Conservation (phyloP, 1,140 invertebrate genomes). For the Drosophila bocki region DNA sequence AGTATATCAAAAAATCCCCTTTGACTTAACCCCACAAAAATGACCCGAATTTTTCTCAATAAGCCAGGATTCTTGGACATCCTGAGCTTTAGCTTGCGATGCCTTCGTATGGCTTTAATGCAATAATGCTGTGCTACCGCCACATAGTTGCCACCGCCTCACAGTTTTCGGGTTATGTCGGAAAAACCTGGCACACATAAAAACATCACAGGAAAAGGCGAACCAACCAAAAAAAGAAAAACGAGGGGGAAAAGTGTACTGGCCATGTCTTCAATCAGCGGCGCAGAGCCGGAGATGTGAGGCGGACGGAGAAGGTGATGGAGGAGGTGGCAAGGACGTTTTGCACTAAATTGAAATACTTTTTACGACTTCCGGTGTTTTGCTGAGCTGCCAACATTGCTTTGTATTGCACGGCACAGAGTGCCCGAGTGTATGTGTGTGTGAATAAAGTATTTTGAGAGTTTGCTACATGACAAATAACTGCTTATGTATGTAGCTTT, state of each 20-base stretch:
- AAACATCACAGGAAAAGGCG: slow-evolving; percentile 26
- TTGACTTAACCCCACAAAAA: neutral
- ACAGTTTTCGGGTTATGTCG: slow-evolving; percentile 24
- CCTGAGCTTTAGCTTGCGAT: slow-evolving; percentile 1
- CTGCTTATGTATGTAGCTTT: slow-evolving; percentile 57
- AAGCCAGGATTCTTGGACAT: neutral
- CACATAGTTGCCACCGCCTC: slow-evolving; percentile 30
- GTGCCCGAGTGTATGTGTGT: slow-evolving; percentile 18
- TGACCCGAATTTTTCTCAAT: neutral
- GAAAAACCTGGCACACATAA: slow-evolving; percentile 40
- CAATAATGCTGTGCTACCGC: slow-evolving; percentile 19
- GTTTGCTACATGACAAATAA: slow-evolving; percentile 71
- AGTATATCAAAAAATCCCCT: neutral
- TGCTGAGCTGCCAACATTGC: slow-evolving; percentile 61
- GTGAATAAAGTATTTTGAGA: slow-evolving; percentile 49
- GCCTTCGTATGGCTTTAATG: slow-evolving; percentile 31
- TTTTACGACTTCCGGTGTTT: slow-evolving; percentile 71
- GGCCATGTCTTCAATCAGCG: slow-evolving; percentile 45
- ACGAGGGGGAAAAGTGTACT: slow-evolving; percentile 11
- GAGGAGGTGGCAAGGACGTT: slow-evolving; percentile 38
- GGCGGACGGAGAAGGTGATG: neutral
- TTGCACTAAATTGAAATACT: slow-evolving; percentile 74
- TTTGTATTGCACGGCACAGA: slow-evolving; percentile 29
- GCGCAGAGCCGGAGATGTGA: neutral
- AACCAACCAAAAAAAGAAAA: neutral